Base-by-base conservation (phyloP, 1,140 invertebrate genomes). In the Lepidurus apus region DNA sequence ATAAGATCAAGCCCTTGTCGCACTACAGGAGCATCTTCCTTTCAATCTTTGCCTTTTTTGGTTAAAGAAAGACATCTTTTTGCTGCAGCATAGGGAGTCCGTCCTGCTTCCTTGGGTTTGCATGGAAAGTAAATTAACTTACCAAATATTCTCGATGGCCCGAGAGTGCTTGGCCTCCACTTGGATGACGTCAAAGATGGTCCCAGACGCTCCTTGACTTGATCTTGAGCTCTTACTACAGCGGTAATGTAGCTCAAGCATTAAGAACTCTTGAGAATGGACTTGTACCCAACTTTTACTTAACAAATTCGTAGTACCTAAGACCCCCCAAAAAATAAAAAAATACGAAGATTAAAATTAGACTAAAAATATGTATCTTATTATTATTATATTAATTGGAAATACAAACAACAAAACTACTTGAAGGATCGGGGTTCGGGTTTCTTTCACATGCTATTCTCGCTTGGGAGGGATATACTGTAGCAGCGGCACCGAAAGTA, bases 121-220 rank as follows among this genome's bases (percentile, higher is more conserved):
- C 53, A 65, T 65, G 53, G 53, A 65, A 65, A 17, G 53, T n/a
- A 65, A 65, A 65, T 65, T 65, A 65, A 65, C 53, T 65, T 17
- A 65, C 53, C 53, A 65, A 65, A 65, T 65, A 65, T 65, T 65
- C 53, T 65, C 53, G 53, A 17, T 21, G 53, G 53, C 17, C 13
- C 21, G 53, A 65, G 53, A 65, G 21, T 21, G 6, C 53, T 65
- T 65, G 53, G 53, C 13, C 53, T 65, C 53, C 53, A 65, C 53
- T 65, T 17, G 8, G 8, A 65, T 65, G 53, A 65, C 53, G 53
- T 65, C 53, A 65, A 65, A 65, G 53, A 65, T 4, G 6, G 53
- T 13, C 17, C 53, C 53, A 65, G 9, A n/a, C 17, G 53, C 53
- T 65, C 53, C 53, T 65, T 65, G 53, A 65, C 13, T 13, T 17